These are phyloP conservation scores for Microtus richardsoni DNA, from an alignment of 2,113 vertebrate genomes.

Conservation along the genomic window DNA sequence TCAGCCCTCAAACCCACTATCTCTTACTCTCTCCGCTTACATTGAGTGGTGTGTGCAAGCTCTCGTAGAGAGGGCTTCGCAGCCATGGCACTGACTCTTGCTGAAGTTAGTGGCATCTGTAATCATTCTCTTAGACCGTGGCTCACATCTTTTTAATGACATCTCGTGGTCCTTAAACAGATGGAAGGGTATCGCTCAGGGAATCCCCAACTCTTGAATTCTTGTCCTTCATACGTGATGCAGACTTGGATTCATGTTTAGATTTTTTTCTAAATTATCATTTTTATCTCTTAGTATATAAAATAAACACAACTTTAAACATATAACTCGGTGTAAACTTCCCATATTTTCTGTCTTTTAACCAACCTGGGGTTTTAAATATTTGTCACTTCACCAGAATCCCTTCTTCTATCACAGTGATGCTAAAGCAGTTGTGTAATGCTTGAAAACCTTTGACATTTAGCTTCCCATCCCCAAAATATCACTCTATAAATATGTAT, in stretches of 20 bases:
- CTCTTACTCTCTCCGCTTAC: not conserved
- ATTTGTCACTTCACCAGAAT: not conserved
- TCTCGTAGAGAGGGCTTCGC: not conserved
- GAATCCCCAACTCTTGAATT: not conserved
- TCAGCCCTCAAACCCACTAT: not conserved
- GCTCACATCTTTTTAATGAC: not conserved
- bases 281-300: constrained; percentile 12
- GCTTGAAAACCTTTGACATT: not conserved
- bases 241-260: constrained; percentile 9
- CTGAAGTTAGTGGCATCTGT: not conserved
- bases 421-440: not conserved
- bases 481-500: not conserved
- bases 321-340: not conserved
- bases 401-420: not conserved
- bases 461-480: not conserved
- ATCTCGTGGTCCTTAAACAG: not conserved
- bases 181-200: not conserved
- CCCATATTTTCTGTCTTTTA: not conserved
- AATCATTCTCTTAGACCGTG: not conserved
- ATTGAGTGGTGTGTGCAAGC: not conserved
- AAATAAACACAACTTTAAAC: not conserved
- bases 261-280: not conserved
- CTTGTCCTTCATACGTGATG: not conserved
- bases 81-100: not conserved
- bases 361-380: not conserved